Evolutionary conservation across 2,113 vertebrate species (phyloP).

Genomic region (Craseonycteris thonglongyai): DNA sequence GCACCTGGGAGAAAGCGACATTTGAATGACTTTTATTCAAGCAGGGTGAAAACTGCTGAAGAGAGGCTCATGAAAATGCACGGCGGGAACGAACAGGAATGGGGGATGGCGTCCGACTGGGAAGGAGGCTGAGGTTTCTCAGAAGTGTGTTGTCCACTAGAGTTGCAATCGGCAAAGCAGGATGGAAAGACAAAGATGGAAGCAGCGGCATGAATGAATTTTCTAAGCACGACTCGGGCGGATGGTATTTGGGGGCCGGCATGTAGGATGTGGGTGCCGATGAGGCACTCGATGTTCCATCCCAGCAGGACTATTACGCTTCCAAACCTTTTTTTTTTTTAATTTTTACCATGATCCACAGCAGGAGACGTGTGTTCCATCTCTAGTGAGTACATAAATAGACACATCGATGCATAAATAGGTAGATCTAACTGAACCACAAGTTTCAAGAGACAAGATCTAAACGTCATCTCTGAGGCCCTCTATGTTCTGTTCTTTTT

Average conservation of each 20-base stretch:
- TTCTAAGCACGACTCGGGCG: background rate
- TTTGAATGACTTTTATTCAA: constrained; percentile 38
- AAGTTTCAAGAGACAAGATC: background rate
- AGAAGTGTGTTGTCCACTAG: background rate
- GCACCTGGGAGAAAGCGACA: constrained; percentile 39
- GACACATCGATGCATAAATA: background rate
- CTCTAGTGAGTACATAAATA: background rate
- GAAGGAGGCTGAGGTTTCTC: background rate
- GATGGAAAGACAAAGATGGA: background rate
- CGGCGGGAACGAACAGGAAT: background rate
- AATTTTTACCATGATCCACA: background rate
- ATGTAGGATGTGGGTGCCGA: fast-evolving
- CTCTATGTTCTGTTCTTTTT: background rate
- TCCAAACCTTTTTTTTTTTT: background rate
- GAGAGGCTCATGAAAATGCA: background rate
- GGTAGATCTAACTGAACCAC: background rate
- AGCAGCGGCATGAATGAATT: background rate
- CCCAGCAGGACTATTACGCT: background rate
- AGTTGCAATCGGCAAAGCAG: background rate
- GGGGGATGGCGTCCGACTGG: background rate
- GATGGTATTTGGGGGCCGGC: background rate
- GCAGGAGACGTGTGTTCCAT: background rate
- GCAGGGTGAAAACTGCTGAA: background rate
- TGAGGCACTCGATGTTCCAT: background rate
- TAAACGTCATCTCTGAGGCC: background rate